Evolutionary conservation across 2,888 invertebrate genomes (phyloP).

Genomic region (Phania funesta): DNA sequence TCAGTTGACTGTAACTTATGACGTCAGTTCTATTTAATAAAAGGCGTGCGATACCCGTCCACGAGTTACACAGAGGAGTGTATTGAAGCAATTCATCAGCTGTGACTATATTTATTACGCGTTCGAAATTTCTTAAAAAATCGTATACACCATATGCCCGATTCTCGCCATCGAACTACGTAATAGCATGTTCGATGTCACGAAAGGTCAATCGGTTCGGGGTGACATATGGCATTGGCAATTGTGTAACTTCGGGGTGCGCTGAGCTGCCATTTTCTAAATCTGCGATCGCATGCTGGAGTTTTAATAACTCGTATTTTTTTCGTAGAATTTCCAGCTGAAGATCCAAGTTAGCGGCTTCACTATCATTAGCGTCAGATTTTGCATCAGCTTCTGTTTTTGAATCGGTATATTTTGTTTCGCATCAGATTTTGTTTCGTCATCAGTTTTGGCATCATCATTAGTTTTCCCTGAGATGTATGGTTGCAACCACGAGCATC

Average conservation of each 20-base stretch:
- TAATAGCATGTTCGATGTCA: conserved; percentile 20
- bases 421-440: background rate
- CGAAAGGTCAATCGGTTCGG: conserved; percentile 19
- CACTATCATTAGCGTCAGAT: background rate
- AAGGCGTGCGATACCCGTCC: conserved; percentile 6
- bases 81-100: conserved; percentile 25
- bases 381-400: background rate
- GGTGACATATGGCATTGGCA: background rate
- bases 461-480: background rate
- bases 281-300: background rate
- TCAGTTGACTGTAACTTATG: background rate
- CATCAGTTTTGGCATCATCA: conserved; percentile 3
- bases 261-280: background rate
- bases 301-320: conserved; percentile 1
- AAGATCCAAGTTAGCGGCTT: background rate
- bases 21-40: conserved; percentile 14
- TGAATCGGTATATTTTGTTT: too few species aligned
- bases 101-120: background rate
- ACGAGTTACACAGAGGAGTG: background rate
- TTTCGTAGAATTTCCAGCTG: background rate
- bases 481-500: background rate
- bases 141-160: conserved; percentile 25
- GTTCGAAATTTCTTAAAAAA: conserved; percentile 16
- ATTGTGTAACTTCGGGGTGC: background rate
- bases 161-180: conserved; percentile 28